These are phyloP conservation scores for Calameuta idolon DNA, from an alignment of 2,888 invertebrate genomes.

Conservation along the genomic window DNA sequence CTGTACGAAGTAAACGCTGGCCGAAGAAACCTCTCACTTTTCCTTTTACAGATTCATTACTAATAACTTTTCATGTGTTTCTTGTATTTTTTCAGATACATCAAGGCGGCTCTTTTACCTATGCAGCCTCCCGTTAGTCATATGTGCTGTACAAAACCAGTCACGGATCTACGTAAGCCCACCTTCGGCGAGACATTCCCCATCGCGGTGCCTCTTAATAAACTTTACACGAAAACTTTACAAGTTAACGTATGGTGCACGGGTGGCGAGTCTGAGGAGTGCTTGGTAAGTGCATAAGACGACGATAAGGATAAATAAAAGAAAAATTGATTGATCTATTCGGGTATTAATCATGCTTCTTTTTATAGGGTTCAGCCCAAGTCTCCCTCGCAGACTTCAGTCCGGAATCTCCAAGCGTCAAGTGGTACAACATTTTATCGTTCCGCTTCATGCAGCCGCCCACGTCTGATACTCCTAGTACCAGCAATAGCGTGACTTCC, in stretches of 20 bases:
- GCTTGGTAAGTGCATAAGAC: conserved; percentile 79
- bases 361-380: conserved; percentile 89
- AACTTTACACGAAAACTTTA: conserved; percentile 87
- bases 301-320: conserved; percentile 63
- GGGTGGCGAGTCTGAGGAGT: conserved; percentile 79
- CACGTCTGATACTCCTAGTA: conserved; percentile 58
- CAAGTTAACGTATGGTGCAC: conserved; percentile 90
- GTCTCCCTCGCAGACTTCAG: conserved; percentile 96
- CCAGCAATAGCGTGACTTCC: conserved; percentile 28
- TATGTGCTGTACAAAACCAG: conserved; percentile 78
- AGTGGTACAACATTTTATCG: conserved; percentile 96
- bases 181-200: conserved; percentile 84
- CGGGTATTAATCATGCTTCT: conserved; percentile 18
- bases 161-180: conserved; percentile 79
- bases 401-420: conserved; percentile 81
- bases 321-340: conserved; percentile 66
- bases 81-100: conserved; percentile 71
- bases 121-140: conserved; percentile 69
- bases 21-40: neutral
- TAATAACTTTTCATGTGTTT: conserved; percentile 11
- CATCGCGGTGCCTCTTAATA: conserved; percentile 80
- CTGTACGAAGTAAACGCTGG: neutral
- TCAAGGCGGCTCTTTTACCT: conserved; percentile 82
- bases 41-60: neutral
- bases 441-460: conserved; percentile 80